phyloP scores from a whole-genome alignment of 1,140 invertebrate species.

The Drosophila lini region DNA sequence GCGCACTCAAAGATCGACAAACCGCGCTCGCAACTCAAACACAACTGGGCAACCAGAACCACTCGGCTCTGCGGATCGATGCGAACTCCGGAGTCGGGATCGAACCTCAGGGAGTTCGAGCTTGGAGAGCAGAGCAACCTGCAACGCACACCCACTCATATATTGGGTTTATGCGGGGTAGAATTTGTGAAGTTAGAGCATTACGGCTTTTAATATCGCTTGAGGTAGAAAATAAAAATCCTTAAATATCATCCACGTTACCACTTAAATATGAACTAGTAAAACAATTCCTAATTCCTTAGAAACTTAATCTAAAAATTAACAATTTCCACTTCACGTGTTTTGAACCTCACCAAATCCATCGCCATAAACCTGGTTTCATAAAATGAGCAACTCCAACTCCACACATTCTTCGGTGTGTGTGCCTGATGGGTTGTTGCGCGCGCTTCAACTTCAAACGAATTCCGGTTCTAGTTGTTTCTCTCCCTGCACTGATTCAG shows the following conservation, averaged over 20 bases:
- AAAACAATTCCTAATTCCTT: neutral
- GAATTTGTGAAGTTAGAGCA: too few relatives aligned
- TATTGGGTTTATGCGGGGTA: neutral
- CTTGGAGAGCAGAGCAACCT: constrained; percentile 5
- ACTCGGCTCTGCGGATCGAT: constrained; percentile 21
- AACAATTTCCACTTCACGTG: neutral
- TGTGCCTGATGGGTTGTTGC: constrained; percentile 21
- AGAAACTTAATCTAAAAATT: too few relatives aligned
- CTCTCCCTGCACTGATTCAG: constrained; percentile 66
- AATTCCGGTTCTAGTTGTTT: constrained; percentile 68
- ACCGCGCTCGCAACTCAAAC: constrained; percentile 54
- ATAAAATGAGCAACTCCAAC: constrained; percentile 10
- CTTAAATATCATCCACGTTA: too few relatives aligned
- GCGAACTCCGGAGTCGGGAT: constrained; percentile 4
- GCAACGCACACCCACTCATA: constrained; percentile 43
- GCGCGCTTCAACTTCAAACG: constrained; percentile 72
- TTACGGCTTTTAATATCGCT: too few relatives aligned
- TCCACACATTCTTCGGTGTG: constrained; percentile 30
- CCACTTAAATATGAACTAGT: too few relatives aligned
- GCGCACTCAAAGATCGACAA: constrained; percentile 19
- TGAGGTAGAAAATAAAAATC: too few relatives aligned
- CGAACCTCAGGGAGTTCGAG: constrained; percentile 29
- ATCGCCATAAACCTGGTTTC: constrained; percentile 5
- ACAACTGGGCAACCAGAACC: constrained; percentile 41
- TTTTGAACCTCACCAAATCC: neutral